Conservation (phyloP, 2,888 invertebrate species). For the Aphidius colemani region DNA sequence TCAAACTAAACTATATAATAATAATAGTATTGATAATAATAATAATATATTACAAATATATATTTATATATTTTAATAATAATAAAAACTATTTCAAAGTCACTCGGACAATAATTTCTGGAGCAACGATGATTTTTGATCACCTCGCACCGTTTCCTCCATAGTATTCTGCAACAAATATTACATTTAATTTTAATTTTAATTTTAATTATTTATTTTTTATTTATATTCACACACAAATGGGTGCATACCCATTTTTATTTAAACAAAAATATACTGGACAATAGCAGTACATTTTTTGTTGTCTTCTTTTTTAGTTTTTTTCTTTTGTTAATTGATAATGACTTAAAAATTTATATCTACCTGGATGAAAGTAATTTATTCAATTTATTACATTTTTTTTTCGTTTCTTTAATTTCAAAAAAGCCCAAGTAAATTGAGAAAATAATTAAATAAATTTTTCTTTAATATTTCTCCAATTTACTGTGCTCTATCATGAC, state of each 20-base stretch:
- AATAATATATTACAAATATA: too few species aligned
- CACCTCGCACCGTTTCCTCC: conserved; percentile 76
- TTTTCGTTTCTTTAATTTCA: too few species aligned
- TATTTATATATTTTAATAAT: too few species aligned
- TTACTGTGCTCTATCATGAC: too few species aligned
- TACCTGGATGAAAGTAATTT: background rate
- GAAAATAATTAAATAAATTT: too few species aligned
- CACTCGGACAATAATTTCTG: conserved; percentile 86
- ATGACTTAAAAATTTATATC: conserved; percentile 2
- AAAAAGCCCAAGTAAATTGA: too few species aligned
- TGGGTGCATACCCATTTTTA: too few species aligned
- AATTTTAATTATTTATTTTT: background rate
- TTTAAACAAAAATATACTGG: too few species aligned
- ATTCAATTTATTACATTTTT: too few species aligned
- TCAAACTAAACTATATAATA: background rate
- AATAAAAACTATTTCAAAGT: conserved; percentile 53
- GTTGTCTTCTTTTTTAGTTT: background rate
- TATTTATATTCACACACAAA: background rate
- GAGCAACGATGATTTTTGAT: conserved; percentile 80
- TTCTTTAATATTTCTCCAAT: too few species aligned
- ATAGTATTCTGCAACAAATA: conserved; percentile 69
- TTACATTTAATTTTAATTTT: conserved; percentile 21
- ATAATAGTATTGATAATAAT: too few species aligned
- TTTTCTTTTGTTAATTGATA: conserved; percentile 1
- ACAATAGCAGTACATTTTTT: background rate